A percentile compares a stretch with the other conserved stretches of the same genome.
Evolutionary conservation across 2,113 vertebrate genomes (phyloP).

Genomic region (Zeus faber): DNA sequence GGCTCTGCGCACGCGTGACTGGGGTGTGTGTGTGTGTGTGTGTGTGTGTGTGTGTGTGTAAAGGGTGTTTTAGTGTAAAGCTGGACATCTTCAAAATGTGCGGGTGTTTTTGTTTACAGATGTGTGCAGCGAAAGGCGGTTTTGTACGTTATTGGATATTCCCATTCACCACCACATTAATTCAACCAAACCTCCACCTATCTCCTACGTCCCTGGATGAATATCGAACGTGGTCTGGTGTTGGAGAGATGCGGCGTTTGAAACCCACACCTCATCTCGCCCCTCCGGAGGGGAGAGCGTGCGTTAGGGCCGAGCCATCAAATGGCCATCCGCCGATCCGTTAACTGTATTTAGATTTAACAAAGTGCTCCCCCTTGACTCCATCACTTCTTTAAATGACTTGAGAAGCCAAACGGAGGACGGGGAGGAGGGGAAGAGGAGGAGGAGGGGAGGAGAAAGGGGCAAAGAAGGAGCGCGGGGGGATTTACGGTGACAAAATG

Average conservation of each 20-base stretch:
- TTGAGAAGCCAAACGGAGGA: slow-evolving; percentile 38
- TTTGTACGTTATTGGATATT: too few relatives aligned
- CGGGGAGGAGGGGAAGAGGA: slow-evolving; percentile 1
- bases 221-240: too few relatives aligned
- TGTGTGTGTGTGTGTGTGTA: slow-evolving; percentile 1
- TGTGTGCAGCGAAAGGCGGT: too few relatives aligned
- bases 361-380: slow-evolving; percentile 65
- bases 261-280: too few relatives aligned
- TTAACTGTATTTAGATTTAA: slow-evolving; percentile 65
- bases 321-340: slow-evolving; percentile 38
- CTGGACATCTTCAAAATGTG: too few relatives aligned
- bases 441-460: slow-evolving; percentile 11
- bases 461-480: slow-evolving; percentile 24
- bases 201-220: too few relatives aligned
- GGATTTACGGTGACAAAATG: slow-evolving; percentile 88
- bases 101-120: neutral
- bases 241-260: too few relatives aligned
- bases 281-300: neutral
- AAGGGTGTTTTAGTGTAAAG: neutral
- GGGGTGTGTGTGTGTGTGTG: neutral
- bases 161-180: too few relatives aligned
- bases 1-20: neutral
- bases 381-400: slow-evolving; percentile 60
- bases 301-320: slow-evolving; percentile 35
- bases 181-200: too few relatives aligned